Evolutionary conservation across 2,113 vertebrate genomes (phyloP).

Genomic region (Crotalus helleri): DNA sequence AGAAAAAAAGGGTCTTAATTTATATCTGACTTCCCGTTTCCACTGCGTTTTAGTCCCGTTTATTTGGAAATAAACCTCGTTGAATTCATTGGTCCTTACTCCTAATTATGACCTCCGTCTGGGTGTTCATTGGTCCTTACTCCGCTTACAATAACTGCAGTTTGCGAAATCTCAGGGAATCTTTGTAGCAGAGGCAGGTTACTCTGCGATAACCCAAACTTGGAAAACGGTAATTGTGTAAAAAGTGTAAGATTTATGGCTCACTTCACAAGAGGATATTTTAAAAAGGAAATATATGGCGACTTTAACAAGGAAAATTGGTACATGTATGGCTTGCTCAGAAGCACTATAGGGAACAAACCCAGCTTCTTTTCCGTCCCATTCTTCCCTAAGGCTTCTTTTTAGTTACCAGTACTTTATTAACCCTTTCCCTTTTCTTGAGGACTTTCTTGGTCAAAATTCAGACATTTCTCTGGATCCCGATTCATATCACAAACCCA

Average conservation of each 20-base stretch:
- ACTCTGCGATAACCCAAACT: neutral
- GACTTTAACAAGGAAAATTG: neutral
- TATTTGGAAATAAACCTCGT: neutral
- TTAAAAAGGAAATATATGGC: neutral
- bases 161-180: neutral
- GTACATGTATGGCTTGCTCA: neutral
- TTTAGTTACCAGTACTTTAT: neutral
- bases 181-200: neutral
- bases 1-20: neutral
- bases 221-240: neutral
- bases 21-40: neutral
- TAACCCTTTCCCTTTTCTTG: neutral
- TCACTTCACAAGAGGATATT: neutral
- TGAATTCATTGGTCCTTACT: neutral
- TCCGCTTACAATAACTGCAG: neutral
- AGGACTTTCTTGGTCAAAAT: slow-evolving; percentile 64
- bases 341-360: neutral
- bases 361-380: neutral
- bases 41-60: neutral
- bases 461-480: slow-evolving; percentile 69
- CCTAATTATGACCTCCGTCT: neutral
- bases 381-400: neutral
- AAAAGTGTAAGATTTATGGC: neutral
- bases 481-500: slow-evolving; percentile 61
- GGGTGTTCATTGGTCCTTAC: neutral